phyloP scores from a whole-genome alignment of 2,113 vertebrate genomes.

The Ahaetulla prasina region DNA sequence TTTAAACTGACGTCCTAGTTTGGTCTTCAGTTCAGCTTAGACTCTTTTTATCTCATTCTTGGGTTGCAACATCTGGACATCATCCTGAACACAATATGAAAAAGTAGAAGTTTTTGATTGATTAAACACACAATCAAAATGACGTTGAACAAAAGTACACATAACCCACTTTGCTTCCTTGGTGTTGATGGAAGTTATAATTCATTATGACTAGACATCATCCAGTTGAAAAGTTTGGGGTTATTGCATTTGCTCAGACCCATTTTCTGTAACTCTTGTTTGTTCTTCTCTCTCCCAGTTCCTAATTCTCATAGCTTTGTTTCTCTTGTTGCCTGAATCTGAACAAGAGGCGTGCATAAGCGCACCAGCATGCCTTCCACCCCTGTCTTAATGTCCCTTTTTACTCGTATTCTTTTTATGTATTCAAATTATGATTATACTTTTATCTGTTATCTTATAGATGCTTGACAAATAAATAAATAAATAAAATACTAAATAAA shows the following conservation, averaged over 20 bases:
- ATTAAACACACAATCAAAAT: background rate
- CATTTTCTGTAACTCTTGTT: background rate
- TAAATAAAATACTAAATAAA: no score
- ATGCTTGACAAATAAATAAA: no score
- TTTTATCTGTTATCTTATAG: no score
- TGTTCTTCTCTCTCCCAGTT: background rate
- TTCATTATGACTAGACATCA: background rate
- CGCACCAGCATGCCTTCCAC: no score
- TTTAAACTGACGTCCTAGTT: background rate
- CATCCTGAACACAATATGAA: background rate
- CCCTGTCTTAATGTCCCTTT: no score
- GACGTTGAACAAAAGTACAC: background rate
- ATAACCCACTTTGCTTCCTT: background rate
- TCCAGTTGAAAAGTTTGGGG: background rate
- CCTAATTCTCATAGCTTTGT: background rate
- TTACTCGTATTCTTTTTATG: no score
- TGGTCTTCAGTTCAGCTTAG: background rate
- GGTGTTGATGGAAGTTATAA: background rate
- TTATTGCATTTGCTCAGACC: background rate
- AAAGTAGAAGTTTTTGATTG: background rate
- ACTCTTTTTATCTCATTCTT: background rate
- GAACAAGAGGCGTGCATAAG: no score
- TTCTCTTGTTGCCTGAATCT: background rate
- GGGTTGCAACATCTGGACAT: background rate
- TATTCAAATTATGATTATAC: no score